phyloP scores from a whole-genome alignment of 2,888 invertebrate genomes.

The Nephrotoma guestfalica region DNA sequence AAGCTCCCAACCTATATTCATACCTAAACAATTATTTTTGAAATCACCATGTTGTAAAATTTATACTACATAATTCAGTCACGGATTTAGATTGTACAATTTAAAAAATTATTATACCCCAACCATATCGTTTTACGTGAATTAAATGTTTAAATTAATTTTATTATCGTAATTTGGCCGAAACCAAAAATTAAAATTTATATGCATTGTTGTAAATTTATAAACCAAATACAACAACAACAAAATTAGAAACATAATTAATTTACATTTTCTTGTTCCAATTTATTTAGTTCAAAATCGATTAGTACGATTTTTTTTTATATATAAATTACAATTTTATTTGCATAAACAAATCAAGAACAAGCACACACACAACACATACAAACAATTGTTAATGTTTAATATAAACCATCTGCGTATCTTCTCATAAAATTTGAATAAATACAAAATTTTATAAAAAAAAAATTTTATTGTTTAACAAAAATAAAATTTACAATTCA shows the following conservation, averaged over 20 bases:
- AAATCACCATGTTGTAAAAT: too few species aligned
- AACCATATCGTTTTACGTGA: too few species aligned
- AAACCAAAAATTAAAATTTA: too few species aligned
- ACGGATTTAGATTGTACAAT: too few species aligned
- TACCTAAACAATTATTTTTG: too few species aligned
- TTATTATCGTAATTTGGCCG: too few species aligned
- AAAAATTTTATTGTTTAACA: background rate
- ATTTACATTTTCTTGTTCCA: background rate
- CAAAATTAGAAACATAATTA: background rate
- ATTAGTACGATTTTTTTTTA: background rate
- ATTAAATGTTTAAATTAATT: too few species aligned
- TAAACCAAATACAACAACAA: background rate
- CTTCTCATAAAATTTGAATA: background rate
- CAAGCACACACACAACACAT: background rate
- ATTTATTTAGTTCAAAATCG: background rate
- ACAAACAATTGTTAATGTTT: background rate
- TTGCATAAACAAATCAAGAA: background rate
- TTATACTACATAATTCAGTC: too few species aligned
- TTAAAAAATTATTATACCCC: too few species aligned
- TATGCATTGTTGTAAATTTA: too few species aligned
- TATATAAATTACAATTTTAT: background rate
- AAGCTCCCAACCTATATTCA: too few species aligned
- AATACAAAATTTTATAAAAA: background rate
- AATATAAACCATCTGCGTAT: background rate
- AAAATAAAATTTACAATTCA: background rate